Evolutionary conservation across 2,888 invertebrate species (phyloP), one percentile per base, ranked within the genome.

Genomic region (Mythimna vitellina): DNA sequence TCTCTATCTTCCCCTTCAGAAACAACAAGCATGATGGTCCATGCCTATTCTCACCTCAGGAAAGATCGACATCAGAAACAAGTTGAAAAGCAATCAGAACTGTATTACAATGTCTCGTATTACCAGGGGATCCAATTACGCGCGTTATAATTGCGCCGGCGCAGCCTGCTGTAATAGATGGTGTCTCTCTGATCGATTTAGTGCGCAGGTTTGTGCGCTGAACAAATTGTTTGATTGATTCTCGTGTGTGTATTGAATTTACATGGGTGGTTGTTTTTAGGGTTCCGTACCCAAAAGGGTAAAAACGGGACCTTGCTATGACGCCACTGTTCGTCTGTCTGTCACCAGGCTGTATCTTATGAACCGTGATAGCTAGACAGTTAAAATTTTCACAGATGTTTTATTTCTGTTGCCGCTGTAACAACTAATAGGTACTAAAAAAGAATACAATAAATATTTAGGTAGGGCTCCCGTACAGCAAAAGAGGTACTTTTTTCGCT

Each of bases 71-170:
- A 86, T 69, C 73, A 58, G 53, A 58, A 76, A 81, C 78, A 74
- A 76, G 79, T 77, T 76, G 80, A 76, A 79, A 85, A 84, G 78
- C 86, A 86, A 86, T 85, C 85, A 86, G 74, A 78, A 76, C 53
- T 75, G 80, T 82, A 84, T 82, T 82, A 86, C 81, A 86, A 76
- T 80, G 82, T 84, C 78, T 67, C 38, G 68, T 78, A 83, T 81
- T 84, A 81, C 77, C 74, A 63, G 76, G 76, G 62, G 67, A 82
- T 81, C 87, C 89, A 90, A 90, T 91, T 91, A 90, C 77, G 84
- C 69, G 78, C 66, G 79, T 73, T 85, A 87, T 90, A 91, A 91
- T 91, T 89, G 77, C 71, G 83, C 83, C 79, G 81, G 80, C 73
- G 75, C 86, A 73, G 74, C 62, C 68, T 51, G 77, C 70, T 77